These are phyloP conservation scores for Heteromormyrus szaboi DNA, from an alignment of 2,797 vertebrate species.

Conservation along the genomic window DNA sequence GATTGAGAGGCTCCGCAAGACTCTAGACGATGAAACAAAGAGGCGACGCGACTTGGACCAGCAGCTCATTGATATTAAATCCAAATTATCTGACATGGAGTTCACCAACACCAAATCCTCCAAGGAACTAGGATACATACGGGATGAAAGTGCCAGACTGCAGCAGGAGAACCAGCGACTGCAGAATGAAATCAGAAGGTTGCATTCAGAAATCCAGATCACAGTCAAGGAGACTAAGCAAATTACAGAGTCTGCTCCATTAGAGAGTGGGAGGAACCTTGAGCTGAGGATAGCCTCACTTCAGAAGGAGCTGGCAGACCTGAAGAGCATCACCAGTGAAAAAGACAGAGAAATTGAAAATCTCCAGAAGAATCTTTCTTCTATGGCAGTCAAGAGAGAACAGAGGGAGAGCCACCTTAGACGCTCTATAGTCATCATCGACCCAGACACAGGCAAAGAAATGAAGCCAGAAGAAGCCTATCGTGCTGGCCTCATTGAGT, in stretches of 20 bases:
- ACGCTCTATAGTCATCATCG: slow-evolving; percentile 91
- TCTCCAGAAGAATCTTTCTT: slow-evolving; percentile 77
- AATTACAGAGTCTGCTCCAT: slow-evolving; percentile 63
- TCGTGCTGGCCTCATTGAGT: slow-evolving; percentile 84
- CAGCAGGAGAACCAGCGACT: slow-evolving; percentile 87
- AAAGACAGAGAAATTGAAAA: slow-evolving; percentile 84
- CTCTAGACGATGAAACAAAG: slow-evolving; percentile 79
- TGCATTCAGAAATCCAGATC: slow-evolving; percentile 87
- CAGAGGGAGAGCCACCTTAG: slow-evolving; percentile 91
- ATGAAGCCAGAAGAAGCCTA: slow-evolving; percentile 92
- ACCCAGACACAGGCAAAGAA: slow-evolving; percentile 87
- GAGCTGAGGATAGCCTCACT: slow-evolving; percentile 76
- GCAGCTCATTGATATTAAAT: slow-evolving; percentile 66
- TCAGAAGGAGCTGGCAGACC: slow-evolving; percentile 78
- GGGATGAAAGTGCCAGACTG: slow-evolving; percentile 81
- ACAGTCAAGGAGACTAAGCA: slow-evolving; percentile 78
- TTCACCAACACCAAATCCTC: slow-evolving; percentile 87
- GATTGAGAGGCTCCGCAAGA: slow-evolving; percentile 77
- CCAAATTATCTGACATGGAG: slow-evolving; percentile 77
- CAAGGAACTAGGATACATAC: slow-evolving; percentile 83
- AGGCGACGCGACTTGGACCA: slow-evolving; percentile 74
- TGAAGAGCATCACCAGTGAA: slow-evolving; percentile 70
- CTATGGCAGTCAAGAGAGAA: slow-evolving; percentile 79
- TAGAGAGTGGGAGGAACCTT: slow-evolving; percentile 68
- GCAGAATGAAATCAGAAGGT: slow-evolving; percentile 77